Evolutionary conservation across 2,113 vertebrate species (phyloP).

Genomic region (Engraulis encrasicolus): DNA sequence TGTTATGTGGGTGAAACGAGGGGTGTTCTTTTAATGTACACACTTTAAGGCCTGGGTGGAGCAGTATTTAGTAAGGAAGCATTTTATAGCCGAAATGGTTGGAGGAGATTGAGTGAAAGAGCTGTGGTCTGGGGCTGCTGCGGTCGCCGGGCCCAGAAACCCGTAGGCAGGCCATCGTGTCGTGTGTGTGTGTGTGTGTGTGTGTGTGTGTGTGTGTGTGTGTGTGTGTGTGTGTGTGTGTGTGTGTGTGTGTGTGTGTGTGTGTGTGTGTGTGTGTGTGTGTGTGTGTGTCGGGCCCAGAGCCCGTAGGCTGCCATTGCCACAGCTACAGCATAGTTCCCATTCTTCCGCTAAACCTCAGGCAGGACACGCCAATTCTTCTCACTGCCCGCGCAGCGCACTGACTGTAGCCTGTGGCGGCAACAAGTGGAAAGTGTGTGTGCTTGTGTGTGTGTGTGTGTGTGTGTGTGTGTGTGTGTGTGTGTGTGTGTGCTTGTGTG

Average conservation of each 20-base stretch:
- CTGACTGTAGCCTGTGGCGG: constrained; percentile 4
- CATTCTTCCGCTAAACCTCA: constrained; percentile 80
- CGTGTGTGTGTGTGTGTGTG: too few relatives aligned
- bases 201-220: too few relatives aligned
- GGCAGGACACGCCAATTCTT: constrained; percentile 72
- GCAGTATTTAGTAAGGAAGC: constrained; percentile 73
- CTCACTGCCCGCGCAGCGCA: constrained; percentile 56
- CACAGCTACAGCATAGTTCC: constrained; percentile 76
- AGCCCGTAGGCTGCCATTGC: constrained; percentile 68
- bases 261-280: too few relatives aligned
- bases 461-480: constrained; percentile 39
- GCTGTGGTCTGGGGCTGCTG: constrained; percentile 68
- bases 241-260: too few relatives aligned
- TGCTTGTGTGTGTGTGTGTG: constrained; percentile 14
- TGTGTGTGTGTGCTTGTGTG: constrained; percentile 43
- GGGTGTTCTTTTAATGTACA: constrained; percentile 72
- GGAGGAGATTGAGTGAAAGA: constrained; percentile 62
- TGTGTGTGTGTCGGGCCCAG: constrained; percentile 73
- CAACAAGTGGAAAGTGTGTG: background rate
- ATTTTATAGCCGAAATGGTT: constrained; percentile 75
- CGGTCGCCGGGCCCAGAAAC: constrained; percentile 70
- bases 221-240: too few relatives aligned
- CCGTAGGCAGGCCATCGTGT: too few relatives aligned
- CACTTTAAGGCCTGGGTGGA: constrained; percentile 77
- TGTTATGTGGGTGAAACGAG: constrained; percentile 55